A percentile compares a stretch with the other conserved stretches of the same genome.
These are phyloP conservation scores for Drosophila subsilvestris DNA, from an alignment of 2,888 invertebrate genomes.

Conservation along the genomic window DNA sequence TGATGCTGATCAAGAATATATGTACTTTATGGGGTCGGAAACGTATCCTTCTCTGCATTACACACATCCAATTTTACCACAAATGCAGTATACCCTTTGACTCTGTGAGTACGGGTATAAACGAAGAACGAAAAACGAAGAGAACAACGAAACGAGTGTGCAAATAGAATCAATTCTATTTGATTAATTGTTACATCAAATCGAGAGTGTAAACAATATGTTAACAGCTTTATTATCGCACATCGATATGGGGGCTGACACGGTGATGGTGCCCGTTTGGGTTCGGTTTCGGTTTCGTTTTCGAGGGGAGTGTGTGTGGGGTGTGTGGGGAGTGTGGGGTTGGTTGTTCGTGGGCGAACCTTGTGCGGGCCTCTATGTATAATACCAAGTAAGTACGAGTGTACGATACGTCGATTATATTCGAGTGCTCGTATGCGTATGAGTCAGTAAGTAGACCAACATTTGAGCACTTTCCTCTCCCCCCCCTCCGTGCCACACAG, in stretches of 20 bases:
- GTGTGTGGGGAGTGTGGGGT: too few species aligned
- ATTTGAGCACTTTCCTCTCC: neutral
- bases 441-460: constrained; percentile 22
- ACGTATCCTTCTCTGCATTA: too few species aligned
- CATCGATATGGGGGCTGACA: constrained; percentile 29
- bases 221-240: constrained; percentile 58
- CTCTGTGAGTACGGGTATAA: too few species aligned
- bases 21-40: too few species aligned
- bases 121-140: constrained; percentile 12
- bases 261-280: too few species aligned
- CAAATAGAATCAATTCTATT: constrained; percentile 48
- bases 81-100: too few species aligned
- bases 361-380: neutral
- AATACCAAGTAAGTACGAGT: neutral
- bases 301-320: too few species aligned
- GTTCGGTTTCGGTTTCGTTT: too few species aligned
- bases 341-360: neutral
- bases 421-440: constrained; percentile 1
- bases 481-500: too few species aligned
- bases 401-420: constrained; percentile 5
- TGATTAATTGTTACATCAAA: constrained; percentile 66
- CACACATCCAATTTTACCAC: too few species aligned
- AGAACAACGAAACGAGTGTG: constrained; percentile 34
- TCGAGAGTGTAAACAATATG: constrained; percentile 58
- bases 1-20: too few species aligned